phyloP scores from a whole-genome alignment of 2,797 vertebrate species.

The Acestrorhynchus altus region DNA sequence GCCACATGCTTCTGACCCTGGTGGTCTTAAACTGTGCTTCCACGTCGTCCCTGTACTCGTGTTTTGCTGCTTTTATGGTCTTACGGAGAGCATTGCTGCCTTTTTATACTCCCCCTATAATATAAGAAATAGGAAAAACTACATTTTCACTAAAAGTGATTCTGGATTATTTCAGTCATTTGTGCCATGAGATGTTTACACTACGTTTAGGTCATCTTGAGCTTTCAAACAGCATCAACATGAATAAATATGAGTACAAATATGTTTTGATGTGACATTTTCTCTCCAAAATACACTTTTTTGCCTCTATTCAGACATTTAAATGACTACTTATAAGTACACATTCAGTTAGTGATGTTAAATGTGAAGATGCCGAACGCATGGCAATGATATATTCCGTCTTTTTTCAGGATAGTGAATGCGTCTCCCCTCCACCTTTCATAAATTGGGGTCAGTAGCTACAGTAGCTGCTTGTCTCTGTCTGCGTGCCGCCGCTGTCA shows the following conservation, averaged over 20 bases:
- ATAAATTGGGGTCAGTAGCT: constrained; percentile 80
- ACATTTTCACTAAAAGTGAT: too few species aligned
- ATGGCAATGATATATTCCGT: constrained; percentile 70
- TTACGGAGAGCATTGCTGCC: too few species aligned
- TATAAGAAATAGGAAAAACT: too few species aligned
- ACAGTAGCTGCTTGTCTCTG: constrained; percentile 70
- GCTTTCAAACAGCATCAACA: neutral
- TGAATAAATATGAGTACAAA: neutral
- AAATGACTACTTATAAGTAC: neutral
- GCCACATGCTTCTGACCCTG: too few species aligned
- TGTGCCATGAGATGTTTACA: too few species aligned
- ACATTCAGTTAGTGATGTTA: constrained; percentile 49
- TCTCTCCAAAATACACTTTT: neutral
- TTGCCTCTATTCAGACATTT: neutral
- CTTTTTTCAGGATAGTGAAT: constrained; percentile 51
- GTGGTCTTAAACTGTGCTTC: too few species aligned
- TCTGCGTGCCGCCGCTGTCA: constrained; percentile 71
- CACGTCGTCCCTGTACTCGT: too few species aligned
- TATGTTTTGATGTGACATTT: neutral
- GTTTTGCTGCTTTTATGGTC: too few species aligned
- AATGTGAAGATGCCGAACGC: constrained; percentile 49
- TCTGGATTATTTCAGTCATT: too few species aligned
- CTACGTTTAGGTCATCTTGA: neutral
- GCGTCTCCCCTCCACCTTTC: constrained; percentile 63
- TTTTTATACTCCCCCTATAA: too few species aligned